phyloP scores from a whole-genome alignment of 2,888 invertebrate genomes.

The Polietes domitor region DNA sequence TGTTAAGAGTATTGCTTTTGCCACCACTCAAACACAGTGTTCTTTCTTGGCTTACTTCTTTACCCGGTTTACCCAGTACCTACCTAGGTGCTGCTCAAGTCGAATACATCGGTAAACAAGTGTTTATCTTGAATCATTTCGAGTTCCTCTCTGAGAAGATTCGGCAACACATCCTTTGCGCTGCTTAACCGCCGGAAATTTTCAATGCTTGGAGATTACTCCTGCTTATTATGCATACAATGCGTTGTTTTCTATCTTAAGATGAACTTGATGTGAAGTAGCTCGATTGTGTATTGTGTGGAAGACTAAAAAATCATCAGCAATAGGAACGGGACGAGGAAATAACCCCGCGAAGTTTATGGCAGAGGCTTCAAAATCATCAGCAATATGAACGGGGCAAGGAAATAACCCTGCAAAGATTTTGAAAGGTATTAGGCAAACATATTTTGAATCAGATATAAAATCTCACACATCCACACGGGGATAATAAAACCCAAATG shows the following conservation, averaged over 20 bases:
- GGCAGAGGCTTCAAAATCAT: background rate
- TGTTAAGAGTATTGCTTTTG: background rate
- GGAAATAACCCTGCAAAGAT: background rate
- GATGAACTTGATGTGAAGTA: background rate
- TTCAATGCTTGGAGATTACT: slow-evolving; percentile 38
- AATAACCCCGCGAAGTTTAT: background rate
- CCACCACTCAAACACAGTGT: background rate
- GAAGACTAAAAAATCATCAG: background rate
- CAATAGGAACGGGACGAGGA: too few relatives aligned
- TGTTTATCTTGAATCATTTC: slow-evolving; percentile 37
- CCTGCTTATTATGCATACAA: slow-evolving; percentile 51
- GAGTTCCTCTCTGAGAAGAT: background rate
- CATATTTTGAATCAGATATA: too few relatives aligned
- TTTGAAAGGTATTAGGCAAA: background rate
- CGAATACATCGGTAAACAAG: background rate
- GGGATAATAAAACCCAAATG: too few relatives aligned
- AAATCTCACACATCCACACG: too few relatives aligned
- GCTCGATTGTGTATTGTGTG: background rate
- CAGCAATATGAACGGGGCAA: too few relatives aligned
- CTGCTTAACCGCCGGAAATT: background rate
- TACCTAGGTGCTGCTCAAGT: background rate
- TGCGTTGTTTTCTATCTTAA: slow-evolving; percentile 33
- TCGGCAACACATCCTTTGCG: background rate
- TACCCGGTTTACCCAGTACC: too few relatives aligned
- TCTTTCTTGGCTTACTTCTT: background rate